Base-by-base conservation (phyloP, 2,113 vertebrate genomes). In the Anas platyrhynchos region DNA sequence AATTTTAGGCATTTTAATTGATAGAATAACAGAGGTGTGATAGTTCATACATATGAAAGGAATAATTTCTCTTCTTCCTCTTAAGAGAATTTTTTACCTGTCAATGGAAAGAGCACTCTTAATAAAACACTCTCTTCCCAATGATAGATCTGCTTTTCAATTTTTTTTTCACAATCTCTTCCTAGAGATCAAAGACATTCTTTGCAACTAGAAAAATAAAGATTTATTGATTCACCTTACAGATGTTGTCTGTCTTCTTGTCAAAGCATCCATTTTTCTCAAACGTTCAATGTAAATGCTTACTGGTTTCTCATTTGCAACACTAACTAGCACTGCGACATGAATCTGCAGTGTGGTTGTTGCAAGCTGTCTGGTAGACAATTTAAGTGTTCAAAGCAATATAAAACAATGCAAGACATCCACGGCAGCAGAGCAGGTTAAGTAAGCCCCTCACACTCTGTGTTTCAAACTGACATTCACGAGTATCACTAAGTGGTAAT, bases 171-270 rank as follows among this genome's bases (percentile, higher is more conserved):
- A 46, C 4, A 62, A 46, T 22, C 22, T 90, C n/a, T 86, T 76
- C 46, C 56, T 84, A 44, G 69, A 84, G 56, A 96, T 94, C 88
- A 94, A 95, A 95, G 79, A 63, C 73, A 88, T 93, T 92, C 88
- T 88, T 96, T 84, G 56, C 76, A 95, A 68, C 7, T 10, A 79
- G 85, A 68, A 96, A 89, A 93, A 84, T 68, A 90, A 88, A 91
- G 91, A 86, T 95, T 71, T 97, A 96, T 94, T 91, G 88, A 90
- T 94, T 84, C 69, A 92, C 44, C 58, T 93, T 75, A 94, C 88
- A 92, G 86, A 63, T 93, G 72, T 80, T 90, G n/a, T 21, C 78
- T 79, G 48, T 62, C 78, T 81, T 84, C 29, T 88, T 55, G 69
- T 91, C 75, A 90, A 95, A 93, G 85, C 52, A 80, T 11, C 20